A percentile compares a stretch with the other conserved stretches of the same genome.
Evolutionary conservation across 2,888 invertebrate species (phyloP).

Genomic region (Laspeyria flexula): DNA sequence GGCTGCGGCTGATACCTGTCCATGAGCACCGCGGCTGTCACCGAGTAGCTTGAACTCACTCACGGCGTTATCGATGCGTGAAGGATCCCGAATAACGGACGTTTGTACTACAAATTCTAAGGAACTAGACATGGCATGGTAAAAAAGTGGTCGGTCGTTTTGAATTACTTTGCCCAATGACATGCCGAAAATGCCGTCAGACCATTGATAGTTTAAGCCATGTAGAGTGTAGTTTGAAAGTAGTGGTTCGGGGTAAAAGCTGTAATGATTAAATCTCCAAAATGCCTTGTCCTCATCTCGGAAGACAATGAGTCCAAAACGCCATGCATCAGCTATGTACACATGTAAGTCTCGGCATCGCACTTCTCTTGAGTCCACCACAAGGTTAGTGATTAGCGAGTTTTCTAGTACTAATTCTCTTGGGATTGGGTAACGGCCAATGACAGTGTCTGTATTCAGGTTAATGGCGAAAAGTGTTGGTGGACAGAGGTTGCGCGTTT

Average conservation of each 20-base stretch:
- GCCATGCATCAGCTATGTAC: constrained; percentile 90
- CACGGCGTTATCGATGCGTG: constrained; percentile 67
- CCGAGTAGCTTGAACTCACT: constrained; percentile 76
- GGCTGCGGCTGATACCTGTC: constrained; percentile 91
- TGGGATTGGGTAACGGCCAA: constrained; percentile 89
- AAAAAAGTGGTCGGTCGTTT: constrained; percentile 89
- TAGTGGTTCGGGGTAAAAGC: constrained; percentile 90
- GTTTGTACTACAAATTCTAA: constrained; percentile 91
- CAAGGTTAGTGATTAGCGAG: constrained; percentile 89
- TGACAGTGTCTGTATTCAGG: constrained; percentile 87
- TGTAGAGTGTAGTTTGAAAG: constrained; percentile 91
- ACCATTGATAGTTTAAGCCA: constrained; percentile 92
- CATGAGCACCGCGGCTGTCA: constrained; percentile 85
- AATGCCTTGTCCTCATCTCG: constrained; percentile 85
- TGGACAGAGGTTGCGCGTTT: constrained; percentile 89
- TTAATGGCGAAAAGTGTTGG: constrained; percentile 91
- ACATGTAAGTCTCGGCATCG: constrained; percentile 88
- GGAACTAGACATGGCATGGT: constrained; percentile 94
- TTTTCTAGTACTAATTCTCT: constrained; percentile 88
- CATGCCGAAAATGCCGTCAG: constrained; percentile 92
- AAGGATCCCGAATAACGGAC: constrained; percentile 89
- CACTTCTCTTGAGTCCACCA: constrained; percentile 88
- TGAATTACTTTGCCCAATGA: constrained; percentile 87
- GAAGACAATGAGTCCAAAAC: constrained; percentile 88
- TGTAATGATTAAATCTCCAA: constrained; percentile 89